These are phyloP conservation scores for Synaphobranchus kaupii DNA, from an alignment of 2,797 vertebrate species.

Conservation along the genomic window DNA sequence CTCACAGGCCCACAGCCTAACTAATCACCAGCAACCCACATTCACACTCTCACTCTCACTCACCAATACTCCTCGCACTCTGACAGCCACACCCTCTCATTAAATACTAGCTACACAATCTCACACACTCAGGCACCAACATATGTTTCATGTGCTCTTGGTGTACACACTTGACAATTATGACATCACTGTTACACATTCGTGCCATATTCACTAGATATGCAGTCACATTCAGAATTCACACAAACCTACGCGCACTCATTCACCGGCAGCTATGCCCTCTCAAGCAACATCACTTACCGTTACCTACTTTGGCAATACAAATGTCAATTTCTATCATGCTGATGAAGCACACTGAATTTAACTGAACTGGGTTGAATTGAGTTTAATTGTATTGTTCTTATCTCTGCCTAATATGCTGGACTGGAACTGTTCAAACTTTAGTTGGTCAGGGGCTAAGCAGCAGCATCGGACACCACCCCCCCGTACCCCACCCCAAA, in stretches of 20 bases:
- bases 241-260: not conserved
- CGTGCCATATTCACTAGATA: not conserved
- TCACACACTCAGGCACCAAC: not conserved
- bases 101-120: not conserved
- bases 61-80: not conserved
- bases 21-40: not conserved
- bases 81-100: not conserved
- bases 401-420: not conserved
- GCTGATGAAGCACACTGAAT: too few relatives aligned
- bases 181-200: not conserved
- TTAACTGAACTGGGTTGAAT: too few relatives aligned
- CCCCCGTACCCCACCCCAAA: not conserved
- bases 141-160: not conserved
- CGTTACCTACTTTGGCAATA: too few relatives aligned
- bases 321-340: too few relatives aligned
- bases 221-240: not conserved
- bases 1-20: not conserved
- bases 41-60: not conserved
- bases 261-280: not conserved
- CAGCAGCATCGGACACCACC: not conserved
- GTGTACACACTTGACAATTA: not conserved
- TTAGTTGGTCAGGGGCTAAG: not conserved
- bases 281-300: too few relatives aligned
- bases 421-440: not conserved
- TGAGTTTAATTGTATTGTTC: too few relatives aligned